Evolutionary conservation across 2,888 invertebrate genomes (phyloP).

Genomic region (Sclerodermus sp.): DNA sequence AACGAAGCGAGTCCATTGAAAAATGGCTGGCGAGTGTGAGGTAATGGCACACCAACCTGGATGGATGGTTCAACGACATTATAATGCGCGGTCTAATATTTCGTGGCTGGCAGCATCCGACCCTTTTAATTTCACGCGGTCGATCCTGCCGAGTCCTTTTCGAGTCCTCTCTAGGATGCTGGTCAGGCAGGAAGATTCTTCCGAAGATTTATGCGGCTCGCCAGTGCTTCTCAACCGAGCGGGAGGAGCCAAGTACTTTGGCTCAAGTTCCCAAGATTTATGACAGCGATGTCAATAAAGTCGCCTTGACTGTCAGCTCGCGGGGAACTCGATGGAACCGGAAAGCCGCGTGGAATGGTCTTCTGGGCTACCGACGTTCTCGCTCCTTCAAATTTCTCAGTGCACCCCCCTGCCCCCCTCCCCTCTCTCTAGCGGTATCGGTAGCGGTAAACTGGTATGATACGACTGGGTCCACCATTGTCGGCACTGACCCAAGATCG

Average conservation of each 20-base stretch:
- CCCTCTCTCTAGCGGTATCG: no score
- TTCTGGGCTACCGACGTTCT: no score
- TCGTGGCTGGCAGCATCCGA: conserved; percentile 11
- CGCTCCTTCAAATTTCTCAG: no score
- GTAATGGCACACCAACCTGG: no score
- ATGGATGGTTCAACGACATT: conserved; percentile 24
- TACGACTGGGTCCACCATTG: no score
- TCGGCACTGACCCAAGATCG: no score
- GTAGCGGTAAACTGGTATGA: no score
- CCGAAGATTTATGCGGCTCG: conserved; percentile 33
- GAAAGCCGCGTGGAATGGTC: no score
- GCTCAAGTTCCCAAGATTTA: conserved; percentile 41
- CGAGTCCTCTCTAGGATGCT: conserved; percentile 27
- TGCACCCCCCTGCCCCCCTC: no score
- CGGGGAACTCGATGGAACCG: background rate
- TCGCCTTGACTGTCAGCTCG: conserved; percentile 29
- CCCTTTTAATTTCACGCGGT: conserved; percentile 35
- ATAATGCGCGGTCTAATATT: conserved; percentile 18
- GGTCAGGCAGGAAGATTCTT: conserved; percentile 20
- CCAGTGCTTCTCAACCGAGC: conserved; percentile 29
- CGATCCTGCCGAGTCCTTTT: conserved; percentile 18
- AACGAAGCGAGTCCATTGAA: no score
- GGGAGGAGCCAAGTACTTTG: conserved; percentile 7
- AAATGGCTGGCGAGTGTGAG: no score
- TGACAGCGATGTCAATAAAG: conserved; percentile 42